Conservation (phyloP, 30 jellyfish, hydroid and myxozoan genomes). For the Mastigias papua region DNA sequence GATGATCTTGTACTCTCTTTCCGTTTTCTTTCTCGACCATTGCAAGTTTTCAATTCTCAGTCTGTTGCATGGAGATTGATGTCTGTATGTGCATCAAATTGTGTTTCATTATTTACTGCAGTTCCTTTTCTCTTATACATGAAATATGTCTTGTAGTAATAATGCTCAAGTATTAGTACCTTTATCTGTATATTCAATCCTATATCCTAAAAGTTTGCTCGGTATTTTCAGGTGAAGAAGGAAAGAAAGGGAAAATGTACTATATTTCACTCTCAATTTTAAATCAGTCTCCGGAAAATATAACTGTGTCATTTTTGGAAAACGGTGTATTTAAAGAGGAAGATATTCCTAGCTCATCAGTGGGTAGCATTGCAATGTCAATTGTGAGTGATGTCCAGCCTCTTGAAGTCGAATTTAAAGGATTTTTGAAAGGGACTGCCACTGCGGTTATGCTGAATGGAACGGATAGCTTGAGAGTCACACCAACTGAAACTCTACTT, state of each 20-base stretch:
- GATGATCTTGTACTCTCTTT: no score
- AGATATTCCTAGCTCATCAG: constrained; percentile 9
- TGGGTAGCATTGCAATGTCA: constrained; percentile 33
- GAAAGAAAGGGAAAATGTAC: constrained; percentile 20
- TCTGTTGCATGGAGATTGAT: no score
- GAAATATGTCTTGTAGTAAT: no score
- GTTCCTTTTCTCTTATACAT: no score
- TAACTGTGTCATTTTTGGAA: constrained; percentile 36
- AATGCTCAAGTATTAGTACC: no score
- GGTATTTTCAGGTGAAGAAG: neutral
- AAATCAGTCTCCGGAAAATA: constrained; percentile 38
- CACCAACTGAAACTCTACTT: constrained; percentile 40
- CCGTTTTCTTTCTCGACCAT: no score
- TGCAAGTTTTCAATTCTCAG: no score
- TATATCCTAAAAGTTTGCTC: neutral
- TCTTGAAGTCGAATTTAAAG: constrained; percentile 49
- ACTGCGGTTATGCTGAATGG: constrained; percentile 58
- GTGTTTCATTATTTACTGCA: no score
- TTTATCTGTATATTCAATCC: neutral
- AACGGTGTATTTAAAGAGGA: constrained; percentile 34
- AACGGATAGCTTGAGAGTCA: constrained; percentile 32
- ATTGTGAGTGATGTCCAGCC: constrained; percentile 63
- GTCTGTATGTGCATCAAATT: no score
- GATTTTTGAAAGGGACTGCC: constrained; percentile 36
- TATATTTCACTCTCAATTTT: constrained; percentile 26